Conservation (phyloP, 2,888 invertebrate genomes). For the Acrocyrtus sp. region DNA sequence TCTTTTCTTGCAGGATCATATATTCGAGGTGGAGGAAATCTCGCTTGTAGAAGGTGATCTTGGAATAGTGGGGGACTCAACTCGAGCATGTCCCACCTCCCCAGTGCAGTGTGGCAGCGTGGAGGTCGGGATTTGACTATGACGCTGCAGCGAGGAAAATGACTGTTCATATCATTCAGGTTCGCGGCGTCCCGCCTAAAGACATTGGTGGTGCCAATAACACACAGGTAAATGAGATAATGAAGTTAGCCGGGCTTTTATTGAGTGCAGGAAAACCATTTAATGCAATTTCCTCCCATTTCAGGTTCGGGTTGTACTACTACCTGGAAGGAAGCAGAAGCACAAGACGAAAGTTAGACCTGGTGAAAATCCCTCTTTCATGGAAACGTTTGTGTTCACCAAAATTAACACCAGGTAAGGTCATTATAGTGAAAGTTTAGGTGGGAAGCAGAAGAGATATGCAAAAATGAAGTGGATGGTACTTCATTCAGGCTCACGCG, state of each 20-base stretch:
- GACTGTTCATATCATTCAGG: conserved; percentile 92
- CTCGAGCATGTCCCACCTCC: conserved; percentile 64
- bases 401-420: conserved; percentile 86
- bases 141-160: conserved; percentile 91
- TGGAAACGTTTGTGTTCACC: conserved; percentile 91
- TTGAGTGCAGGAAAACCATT: neutral
- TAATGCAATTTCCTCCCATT: conserved; percentile 61
- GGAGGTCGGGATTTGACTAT: conserved; percentile 87
- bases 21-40: conserved; percentile 64
- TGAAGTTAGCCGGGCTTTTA: neutral
- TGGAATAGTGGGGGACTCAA: conserved; percentile 63
- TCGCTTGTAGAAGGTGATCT: conserved; percentile 67
- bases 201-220: conserved; percentile 76
- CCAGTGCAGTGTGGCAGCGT: conserved; percentile 79
- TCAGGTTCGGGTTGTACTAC: conserved; percentile 85
- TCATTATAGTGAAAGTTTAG: too few relatives aligned
- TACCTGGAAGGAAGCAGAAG: conserved; percentile 93
- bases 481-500: too few relatives aligned
- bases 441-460: too few relatives aligned
- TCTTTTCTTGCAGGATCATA: conserved; percentile 65
- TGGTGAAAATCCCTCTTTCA: conserved; percentile 90
- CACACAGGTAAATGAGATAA: conserved; percentile 75
- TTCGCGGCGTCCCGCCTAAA: conserved; percentile 80
- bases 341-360: conserved; percentile 93
- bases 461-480: too few relatives aligned